phyloP scores from a whole-genome alignment of 2,113 vertebrate genomes.

The Delphinapterus leucas region DNA sequence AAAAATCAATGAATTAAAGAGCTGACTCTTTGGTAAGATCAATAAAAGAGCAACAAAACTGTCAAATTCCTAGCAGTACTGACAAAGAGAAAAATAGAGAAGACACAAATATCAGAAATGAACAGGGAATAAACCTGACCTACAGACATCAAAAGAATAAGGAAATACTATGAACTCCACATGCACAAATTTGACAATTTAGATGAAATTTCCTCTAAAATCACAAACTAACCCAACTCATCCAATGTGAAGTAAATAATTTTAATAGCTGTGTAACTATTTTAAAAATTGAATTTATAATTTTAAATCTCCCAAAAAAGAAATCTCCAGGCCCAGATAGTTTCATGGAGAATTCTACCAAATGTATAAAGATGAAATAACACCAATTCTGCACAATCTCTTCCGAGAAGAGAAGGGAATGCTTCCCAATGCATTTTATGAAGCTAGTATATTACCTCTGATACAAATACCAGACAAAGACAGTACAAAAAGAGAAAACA shows the following conservation, averaged over 20 bases:
- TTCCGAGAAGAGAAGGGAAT: neutral
- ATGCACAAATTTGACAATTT: neutral
- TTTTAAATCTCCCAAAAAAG: neutral
- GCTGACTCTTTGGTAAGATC: neutral
- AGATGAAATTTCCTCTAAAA: neutral
- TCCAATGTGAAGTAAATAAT: neutral
- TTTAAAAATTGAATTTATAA: neutral
- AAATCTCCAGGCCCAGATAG: neutral
- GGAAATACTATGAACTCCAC: too few species aligned
- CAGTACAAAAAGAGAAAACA: neutral
- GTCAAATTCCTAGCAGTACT: neutral
- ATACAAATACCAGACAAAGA: neutral
- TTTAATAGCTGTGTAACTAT: neutral
- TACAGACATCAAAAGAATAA: neutral
- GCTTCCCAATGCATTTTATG: neutral
- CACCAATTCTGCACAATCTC: neutral
- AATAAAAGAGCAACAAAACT: neutral
- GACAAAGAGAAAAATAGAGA: neutral
- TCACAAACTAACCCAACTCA: neutral
- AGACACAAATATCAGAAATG: neutral
- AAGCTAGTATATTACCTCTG: neutral
- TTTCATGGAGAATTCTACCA: neutral
- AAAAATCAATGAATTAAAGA: neutral
- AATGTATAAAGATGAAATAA: neutral
- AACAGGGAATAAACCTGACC: neutral